phyloP scores from a whole-genome alignment of 2,888 invertebrate genomes.

The Drosophila flavopinicola region DNA sequence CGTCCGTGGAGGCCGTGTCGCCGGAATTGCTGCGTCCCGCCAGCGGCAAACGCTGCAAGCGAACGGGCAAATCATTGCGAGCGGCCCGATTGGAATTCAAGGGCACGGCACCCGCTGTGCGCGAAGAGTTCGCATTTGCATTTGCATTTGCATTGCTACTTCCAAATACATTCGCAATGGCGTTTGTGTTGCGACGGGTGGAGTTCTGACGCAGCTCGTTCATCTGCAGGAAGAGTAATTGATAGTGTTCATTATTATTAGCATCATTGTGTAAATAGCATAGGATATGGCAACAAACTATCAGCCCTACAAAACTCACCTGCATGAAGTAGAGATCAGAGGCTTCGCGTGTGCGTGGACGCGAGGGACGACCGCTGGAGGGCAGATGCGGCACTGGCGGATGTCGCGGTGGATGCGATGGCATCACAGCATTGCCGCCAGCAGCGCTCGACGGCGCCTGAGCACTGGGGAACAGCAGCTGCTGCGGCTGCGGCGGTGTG shows the following conservation, averaged over 20 bases:
- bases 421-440: not conserved
- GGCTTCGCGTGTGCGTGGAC: constrained; percentile 59
- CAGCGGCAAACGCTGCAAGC: constrained; percentile 51
- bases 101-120: constrained; percentile 19
- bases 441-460: constrained; percentile 14
- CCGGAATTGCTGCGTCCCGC: constrained; percentile 1
- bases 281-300: no score
- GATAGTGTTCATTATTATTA: no score
- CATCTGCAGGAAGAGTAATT: no score
- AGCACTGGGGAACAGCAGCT: constrained; percentile 19
- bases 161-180: no score
- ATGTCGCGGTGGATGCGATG: constrained; percentile 32
- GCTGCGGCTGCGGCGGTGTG: not conserved
- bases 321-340: constrained; percentile 42
- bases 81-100: constrained; percentile 35
- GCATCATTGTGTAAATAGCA: no score
- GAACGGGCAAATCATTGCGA: constrained; percentile 54
- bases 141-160: not conserved
- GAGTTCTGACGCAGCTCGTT: no score
- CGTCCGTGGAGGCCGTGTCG: no score
- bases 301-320: no score
- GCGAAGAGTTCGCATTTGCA: constrained; percentile 32
- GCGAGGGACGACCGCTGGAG: constrained; percentile 41
- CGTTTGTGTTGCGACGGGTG: no score
- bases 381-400: constrained; percentile 51